These are phyloP conservation scores for Centropus unirufus DNA, from an alignment of 2,113 vertebrate genomes.

Conservation along the genomic window DNA sequence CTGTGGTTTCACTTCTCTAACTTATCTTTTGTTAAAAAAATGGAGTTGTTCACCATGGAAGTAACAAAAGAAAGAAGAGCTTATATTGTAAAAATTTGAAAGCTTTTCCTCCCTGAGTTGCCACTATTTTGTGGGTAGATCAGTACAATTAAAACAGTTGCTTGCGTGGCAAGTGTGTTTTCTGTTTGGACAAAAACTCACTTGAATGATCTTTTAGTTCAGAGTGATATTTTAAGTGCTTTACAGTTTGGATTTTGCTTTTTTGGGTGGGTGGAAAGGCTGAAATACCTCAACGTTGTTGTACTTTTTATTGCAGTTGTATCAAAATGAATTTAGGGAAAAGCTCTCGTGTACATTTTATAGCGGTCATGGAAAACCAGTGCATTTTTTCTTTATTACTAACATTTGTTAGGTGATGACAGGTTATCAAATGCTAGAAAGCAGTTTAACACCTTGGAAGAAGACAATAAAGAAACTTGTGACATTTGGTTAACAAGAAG, in stretches of 20 bases:
- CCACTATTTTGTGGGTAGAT: not conserved
- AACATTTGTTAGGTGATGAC: conserved; percentile 32
- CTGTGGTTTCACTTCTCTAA: not conserved
- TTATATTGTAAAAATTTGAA: not conserved
- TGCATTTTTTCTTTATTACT: conserved; percentile 33
- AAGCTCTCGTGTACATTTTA: not conserved
- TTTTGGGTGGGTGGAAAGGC: not conserved
- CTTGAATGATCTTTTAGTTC: not conserved
- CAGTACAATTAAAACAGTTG: not conserved
- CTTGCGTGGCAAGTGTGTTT: rapidly evolving
- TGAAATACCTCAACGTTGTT: not conserved
- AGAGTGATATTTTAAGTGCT: not conserved
- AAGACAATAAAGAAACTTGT: not conserved
- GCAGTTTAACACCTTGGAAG: conserved; percentile 29
- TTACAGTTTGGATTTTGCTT: not conserved
- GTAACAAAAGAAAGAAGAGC: not conserved
- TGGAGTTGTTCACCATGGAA: not conserved
- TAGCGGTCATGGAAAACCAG: not conserved
- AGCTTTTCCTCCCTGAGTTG: rapidly evolving
- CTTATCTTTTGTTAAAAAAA: not conserved
- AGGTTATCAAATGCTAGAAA: conserved; percentile 27
- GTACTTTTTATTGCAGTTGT: not conserved
- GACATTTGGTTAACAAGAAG: conserved; percentile 39
- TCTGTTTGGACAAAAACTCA: not conserved
- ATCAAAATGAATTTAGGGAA: not conserved